Percentiles rank a stretch among this genome's conserved stretches.
Evolutionary conservation across 2,797 vertebrate genomes (phyloP).

Genomic region (Sarcophilus harrisii): DNA sequence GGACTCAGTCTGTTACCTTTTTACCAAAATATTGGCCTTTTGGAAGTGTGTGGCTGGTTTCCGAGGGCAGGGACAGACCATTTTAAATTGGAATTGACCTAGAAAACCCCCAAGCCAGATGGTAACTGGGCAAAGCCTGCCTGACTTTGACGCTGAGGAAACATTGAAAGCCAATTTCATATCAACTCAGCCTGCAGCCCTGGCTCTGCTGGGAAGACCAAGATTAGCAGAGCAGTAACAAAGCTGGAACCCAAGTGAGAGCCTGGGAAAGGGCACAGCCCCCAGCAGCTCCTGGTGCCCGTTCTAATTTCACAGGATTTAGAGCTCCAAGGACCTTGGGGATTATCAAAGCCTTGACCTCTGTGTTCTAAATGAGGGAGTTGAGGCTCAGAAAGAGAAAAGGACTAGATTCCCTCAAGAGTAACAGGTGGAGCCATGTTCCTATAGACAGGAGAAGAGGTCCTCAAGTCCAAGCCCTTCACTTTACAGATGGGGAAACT

Average conservation of each 20-base stretch:
- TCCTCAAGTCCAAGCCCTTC: background rate
- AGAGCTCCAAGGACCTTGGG: background rate
- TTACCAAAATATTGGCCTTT: background rate
- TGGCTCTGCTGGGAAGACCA: background rate
- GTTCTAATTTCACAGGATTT: background rate
- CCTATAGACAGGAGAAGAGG: background rate
- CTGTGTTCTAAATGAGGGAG: background rate
- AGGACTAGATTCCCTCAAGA: background rate
- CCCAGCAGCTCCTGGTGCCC: background rate
- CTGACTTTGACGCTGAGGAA: background rate
- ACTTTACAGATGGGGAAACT: background rate
- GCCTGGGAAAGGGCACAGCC: background rate
- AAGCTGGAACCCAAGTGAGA: background rate
- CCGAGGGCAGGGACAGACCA: background rate
- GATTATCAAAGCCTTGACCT: background rate
- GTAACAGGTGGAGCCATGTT: background rate
- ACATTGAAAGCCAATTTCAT: background rate
- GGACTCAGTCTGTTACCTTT: background rate
- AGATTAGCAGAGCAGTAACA: background rate
- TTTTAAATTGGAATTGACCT: background rate
- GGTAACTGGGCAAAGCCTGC: background rate
- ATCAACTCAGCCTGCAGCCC: background rate
- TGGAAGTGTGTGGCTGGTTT: background rate
- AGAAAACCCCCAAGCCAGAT: constrained; percentile 1
- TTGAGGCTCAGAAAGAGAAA: background rate